These are phyloP conservation scores for Pharmacophagus antenor DNA, from an alignment of 2,888 invertebrate species.

Conservation along the genomic window DNA sequence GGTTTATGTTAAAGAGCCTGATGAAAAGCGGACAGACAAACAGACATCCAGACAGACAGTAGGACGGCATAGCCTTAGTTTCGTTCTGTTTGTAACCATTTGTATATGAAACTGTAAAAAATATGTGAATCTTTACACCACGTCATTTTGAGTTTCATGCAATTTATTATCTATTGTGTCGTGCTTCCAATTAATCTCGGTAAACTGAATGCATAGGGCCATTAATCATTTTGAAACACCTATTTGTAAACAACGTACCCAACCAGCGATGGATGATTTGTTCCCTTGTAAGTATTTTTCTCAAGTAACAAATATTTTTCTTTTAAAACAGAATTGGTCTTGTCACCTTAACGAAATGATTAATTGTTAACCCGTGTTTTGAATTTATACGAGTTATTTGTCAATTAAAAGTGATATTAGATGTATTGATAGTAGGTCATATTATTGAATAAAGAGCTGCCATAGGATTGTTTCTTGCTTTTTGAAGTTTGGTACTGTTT, in stretches of 20 bases:
- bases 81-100: no score
- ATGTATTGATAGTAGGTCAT: background rate
- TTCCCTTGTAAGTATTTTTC: constrained; percentile 20
- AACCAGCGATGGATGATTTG: constrained; percentile 18
- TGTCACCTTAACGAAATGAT: background rate
- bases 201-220: constrained; percentile 80
- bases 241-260: constrained; percentile 72
- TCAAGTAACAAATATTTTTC: constrained; percentile 15
- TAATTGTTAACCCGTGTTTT: constrained; percentile 1
- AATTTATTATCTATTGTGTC: constrained; percentile 81
- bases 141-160: constrained; percentile 39
- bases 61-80: no score
- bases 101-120: no score
- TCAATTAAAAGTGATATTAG: background rate
- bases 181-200: constrained; percentile 80
- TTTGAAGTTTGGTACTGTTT: no score
- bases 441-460: background rate
- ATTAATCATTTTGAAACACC: constrained; percentile 80
- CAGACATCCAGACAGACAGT: no score
- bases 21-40: no score
- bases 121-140: constrained; percentile 1
- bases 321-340: background rate
- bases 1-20: no score
- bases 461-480: no score
- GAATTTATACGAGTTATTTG: background rate